Base-by-base conservation (phyloP, 2,888 invertebrate genomes). In the Dicyrtomina minuta region DNA sequence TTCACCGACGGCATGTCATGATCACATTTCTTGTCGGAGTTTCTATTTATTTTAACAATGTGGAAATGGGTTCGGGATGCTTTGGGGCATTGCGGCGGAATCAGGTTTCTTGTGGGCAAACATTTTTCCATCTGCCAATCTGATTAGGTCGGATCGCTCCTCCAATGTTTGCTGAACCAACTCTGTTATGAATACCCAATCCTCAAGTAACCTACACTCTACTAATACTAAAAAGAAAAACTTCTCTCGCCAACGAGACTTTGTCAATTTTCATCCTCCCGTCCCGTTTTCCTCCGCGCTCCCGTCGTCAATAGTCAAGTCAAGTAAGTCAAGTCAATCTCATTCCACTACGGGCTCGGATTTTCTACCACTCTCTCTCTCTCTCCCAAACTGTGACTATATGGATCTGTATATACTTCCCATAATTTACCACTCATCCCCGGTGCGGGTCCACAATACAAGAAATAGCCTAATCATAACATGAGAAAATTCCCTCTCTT, bases 31-130 rank as follows among this genome's bases (percentile, higher is more conserved):
- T 73, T 71, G 69, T 72, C 71, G 59, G 70, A 74, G 75, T 77
- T 75, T 77, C 76, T 77, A 77, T 77, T 77, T 77, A 76, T 76
- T 77, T 77, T 76, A 77, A 75, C 77, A 76, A 76, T 75, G 74
- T 69, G 71, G 72, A 71, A 71, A 72, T 73, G 68, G 69, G 26
- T 71, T 61, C 66, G 68, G 67, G 49, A 62, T 66, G 75, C 77
- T 74, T 70, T 73, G 67, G 75, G 75, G 73, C 74, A 73, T 72
- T 70, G 70, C 73, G 69, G 72, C 49, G 74, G 72, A 72, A 64
- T 75, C 75, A 75, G 71, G 75, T 76, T 76, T 75, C 75, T 73
- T 69, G 66, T 75, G 66, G 71, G 74, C 76, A 76, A 76, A 76
- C 77, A 76, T 72, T 77, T 73, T 74, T 72, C 77, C 77, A 77